These are phyloP conservation scores for Brachypodius melanocephalos DNA, from an alignment of 2,113 vertebrate species.

Conservation along the genomic window DNA sequence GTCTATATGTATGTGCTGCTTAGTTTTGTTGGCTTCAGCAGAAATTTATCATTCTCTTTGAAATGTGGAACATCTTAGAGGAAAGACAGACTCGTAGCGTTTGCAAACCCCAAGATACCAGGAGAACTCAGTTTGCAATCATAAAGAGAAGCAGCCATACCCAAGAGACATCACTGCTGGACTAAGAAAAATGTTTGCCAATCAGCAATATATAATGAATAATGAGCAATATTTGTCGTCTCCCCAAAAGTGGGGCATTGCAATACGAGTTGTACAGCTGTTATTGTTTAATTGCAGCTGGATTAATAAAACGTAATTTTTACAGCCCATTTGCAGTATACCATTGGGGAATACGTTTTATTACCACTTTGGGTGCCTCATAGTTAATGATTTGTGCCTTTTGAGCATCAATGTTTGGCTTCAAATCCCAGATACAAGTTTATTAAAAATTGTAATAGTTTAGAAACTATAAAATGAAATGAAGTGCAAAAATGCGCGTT, in stretches of 20 bases:
- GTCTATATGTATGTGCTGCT: neutral
- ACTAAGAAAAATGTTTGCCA: conserved; percentile 54
- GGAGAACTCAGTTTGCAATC: conserved; percentile 71
- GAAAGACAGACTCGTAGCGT: neutral
- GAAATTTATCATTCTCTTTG: conserved; percentile 66
- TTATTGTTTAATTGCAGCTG: conserved; percentile 73
- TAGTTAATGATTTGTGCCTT: conserved; percentile 76
- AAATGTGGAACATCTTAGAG: conserved; percentile 69
- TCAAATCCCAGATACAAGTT: conserved; percentile 75
- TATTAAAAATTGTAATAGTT: conserved; percentile 79
- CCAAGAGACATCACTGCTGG: conserved; percentile 54
- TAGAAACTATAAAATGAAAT: conserved; percentile 77
- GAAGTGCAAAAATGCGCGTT: conserved; percentile 74
- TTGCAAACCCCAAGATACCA: conserved; percentile 58
- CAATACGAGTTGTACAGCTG: conserved; percentile 64
- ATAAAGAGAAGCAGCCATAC: conserved; percentile 69
- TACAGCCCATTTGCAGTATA: conserved; percentile 65
- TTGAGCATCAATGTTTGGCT: conserved; percentile 72
- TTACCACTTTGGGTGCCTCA: conserved; percentile 69
- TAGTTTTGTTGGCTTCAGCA: conserved; percentile 58
- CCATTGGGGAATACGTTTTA: conserved; percentile 71
- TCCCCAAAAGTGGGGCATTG: conserved; percentile 12
- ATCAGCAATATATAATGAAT: conserved; percentile 63
- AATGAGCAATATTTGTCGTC: conserved; percentile 75
- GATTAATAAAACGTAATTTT: conserved; percentile 75